Base-by-base conservation (phyloP, 2,113 vertebrate species). In the Corvus cornix region DNA sequence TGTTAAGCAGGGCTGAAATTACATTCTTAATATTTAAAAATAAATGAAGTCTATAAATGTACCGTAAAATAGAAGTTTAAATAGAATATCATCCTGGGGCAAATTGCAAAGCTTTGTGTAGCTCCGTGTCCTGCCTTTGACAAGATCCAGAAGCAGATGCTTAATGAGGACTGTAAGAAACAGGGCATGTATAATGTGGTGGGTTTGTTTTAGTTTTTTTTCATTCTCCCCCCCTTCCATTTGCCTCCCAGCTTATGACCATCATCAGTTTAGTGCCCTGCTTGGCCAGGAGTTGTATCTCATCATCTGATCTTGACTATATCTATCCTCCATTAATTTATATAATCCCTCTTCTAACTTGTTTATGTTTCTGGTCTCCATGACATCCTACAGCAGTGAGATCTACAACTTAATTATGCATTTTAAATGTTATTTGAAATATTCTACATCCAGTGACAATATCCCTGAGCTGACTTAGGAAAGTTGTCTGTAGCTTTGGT, bases 341-440 rank as follows among this genome's bases (percentile, higher is more conserved):
- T 84, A 53, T 90, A 56, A 87, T 59, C 56, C 17, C 10, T 91
- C 53, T 92, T 92, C 84, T 86, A 82, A 74, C 51, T 84, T 95
- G 83, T 92, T 96, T 95, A 35, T 92, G 73, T 95, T 95, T 89
- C 68, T 84, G 19, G 68, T 92, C 84, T 95, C 93, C 73, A 70
- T 92, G 86, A 46, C 89, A 17, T 84, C 41, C 64, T 77, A 39
- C 80, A 90, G 76, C 86, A 56, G 22, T 56, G 56, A 90, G 89
- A 13, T 26, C 73, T 75, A 44, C 83, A 22, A 72, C 60, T 89
- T 86, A 78, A 89, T 91, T 86, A 55, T 64, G 80, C 35, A 55
- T 51, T 92, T 89, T 9, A 86, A 70, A 43, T 44, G 55, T 77
- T 77, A 51, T 30, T 90, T 92, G 44, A 90, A 93, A 69, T 86